Evolutionary conservation across 2,888 invertebrate genomes (phyloP), one percentile per base, ranked within the genome.

Genomic region (Aleiodes testaceus): DNA sequence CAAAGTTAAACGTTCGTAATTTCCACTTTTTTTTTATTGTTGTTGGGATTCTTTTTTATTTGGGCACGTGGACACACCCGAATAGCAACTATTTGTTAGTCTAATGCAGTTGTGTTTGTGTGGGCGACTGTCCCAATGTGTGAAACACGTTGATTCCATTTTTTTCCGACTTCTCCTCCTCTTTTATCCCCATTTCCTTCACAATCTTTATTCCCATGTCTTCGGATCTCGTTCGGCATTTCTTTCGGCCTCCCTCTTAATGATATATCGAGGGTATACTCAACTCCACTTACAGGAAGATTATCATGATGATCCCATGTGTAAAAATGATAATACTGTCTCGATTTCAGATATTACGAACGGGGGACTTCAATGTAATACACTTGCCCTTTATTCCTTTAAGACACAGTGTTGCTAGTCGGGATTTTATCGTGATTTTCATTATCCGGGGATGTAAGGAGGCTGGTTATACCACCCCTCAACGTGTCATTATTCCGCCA

Each of bases 41-140:
- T 63, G n/a, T n/a, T n/a, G n/a, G n/a, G n/a, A n/a, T 42, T 63
- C 26, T 44, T 53, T 30, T 14, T 42, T 55, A 68, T n/a, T n/a
- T 36, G 47, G 50, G 64, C 61, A 67, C 69, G 66, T 68, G 83
- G 82, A 84, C 79, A 81, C 84, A 18, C 80, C 82, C 80, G 79
- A 79, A 36, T 36, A 72, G 74, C 79, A 79, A 80, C 82, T 84
- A 87, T 87, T 86, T 87, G 86, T 86, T 87, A 87, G 86, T 86
- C 84, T 86, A 86, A 87, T 86, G 82, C 82, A 81, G 80, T 82
- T 84, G 66, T 75, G 66, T 74, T 80, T 79, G 81, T 84, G 85
- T 82, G 82, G 83, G 85, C 82, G 82, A 76, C 77, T 77, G 75
- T 78, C 74, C 69, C 81, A 79, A 84, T 84, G 85, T 86, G 85